Conservation (phyloP, 2,113 vertebrate species). For the Atlantisia rogersi region DNA sequence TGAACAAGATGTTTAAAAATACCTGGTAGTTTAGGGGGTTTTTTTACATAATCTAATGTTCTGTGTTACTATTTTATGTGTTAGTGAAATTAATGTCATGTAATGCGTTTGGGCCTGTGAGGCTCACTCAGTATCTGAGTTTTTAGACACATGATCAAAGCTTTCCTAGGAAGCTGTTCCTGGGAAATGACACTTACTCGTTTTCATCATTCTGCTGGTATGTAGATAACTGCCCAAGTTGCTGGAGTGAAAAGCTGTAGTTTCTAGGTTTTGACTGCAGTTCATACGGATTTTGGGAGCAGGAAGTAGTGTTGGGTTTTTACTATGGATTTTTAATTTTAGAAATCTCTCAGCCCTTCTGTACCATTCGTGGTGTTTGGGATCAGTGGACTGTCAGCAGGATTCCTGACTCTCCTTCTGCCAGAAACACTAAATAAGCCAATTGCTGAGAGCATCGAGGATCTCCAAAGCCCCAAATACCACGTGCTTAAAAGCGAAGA, state of each 20-base stretch:
- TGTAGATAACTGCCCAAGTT: not conserved
- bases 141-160: not conserved
- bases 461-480: slow-evolving; percentile 69
- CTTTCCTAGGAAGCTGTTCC: not conserved
- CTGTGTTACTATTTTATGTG: not conserved
- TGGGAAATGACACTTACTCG: not conserved
- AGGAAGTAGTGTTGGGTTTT: not conserved
- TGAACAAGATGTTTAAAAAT: not conserved
- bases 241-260: not conserved
- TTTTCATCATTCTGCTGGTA: not conserved
- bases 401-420: slow-evolving; percentile 82
- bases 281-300: not conserved
- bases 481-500: slow-evolving; percentile 75
- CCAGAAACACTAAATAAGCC: slow-evolving; percentile 86
- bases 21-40: not conserved
- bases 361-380: slow-evolving; percentile 86
- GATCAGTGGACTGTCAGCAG: slow-evolving; percentile 82
- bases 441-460: slow-evolving; percentile 79
- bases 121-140: not conserved
- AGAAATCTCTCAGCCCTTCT: slow-evolving; percentile 80
- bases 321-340: not conserved
- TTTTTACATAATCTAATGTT: not conserved
- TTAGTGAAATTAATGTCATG: not conserved
- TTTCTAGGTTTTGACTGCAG: not conserved
- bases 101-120: not conserved